Conservation (phyloP, 2,888 invertebrate species). For the Microctonus hyperodae region DNA sequence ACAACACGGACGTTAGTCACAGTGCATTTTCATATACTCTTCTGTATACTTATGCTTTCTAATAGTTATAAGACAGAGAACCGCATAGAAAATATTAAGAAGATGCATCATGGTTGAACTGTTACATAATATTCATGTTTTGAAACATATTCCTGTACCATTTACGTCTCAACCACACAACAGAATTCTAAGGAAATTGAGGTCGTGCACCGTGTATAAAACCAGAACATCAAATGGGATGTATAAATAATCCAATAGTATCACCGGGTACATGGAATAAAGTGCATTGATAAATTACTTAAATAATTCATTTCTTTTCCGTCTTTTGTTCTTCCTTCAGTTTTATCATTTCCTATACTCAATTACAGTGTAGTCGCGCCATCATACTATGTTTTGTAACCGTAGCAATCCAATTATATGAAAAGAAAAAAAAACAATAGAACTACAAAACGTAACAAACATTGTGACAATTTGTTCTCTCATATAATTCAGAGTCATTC, state of each 20-base stretch:
- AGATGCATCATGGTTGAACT: constrained; percentile 31
- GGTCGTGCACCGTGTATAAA: constrained; percentile 27
- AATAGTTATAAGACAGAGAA: neutral
- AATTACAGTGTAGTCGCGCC: too few species aligned
- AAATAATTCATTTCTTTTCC: too few species aligned
- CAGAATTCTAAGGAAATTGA: constrained; percentile 13
- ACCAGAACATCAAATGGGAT: constrained; percentile 31
- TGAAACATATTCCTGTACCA: neutral
- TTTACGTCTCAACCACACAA: neutral
- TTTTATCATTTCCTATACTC: too few species aligned
- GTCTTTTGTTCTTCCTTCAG: too few species aligned
- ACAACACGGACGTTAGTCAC: neutral
- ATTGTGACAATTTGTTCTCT: neutral
- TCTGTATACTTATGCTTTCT: constrained; percentile 8
- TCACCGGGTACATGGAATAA: constrained; percentile 7
- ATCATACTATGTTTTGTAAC: neutral
- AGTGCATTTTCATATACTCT: constrained; percentile 2
- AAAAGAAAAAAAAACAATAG: neutral
- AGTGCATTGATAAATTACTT: too few species aligned
- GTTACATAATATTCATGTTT: constrained; percentile 34
- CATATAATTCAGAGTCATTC: neutral
- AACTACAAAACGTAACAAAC: neutral
- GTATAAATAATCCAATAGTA: constrained; percentile 26
- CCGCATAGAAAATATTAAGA: constrained; percentile 13
- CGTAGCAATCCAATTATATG: neutral